phyloP scores from a whole-genome alignment of 2,113 vertebrate genomes.

The Callospermophilus lateralis region DNA sequence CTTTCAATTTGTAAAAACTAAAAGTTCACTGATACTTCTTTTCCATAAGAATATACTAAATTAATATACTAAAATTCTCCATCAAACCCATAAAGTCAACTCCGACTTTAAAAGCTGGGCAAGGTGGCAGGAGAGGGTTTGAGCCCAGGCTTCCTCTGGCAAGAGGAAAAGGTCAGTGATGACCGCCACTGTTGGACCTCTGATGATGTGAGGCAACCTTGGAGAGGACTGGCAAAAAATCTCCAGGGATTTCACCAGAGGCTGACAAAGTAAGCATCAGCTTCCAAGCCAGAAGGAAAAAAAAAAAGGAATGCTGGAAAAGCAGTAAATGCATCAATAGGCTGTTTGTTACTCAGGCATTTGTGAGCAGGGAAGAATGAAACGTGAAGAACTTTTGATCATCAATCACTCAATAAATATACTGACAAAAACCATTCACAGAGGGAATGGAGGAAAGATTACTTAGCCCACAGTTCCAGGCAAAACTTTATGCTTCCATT shows the following conservation, averaged over 20 bases:
- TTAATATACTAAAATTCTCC: constrained; percentile 10
- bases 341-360: background rate
- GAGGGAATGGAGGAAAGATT: background rate
- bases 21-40: constrained; percentile 9
- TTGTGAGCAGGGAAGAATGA: background rate
- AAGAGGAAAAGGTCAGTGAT: background rate
- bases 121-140: background rate
- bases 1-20: background rate
- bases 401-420: background rate
- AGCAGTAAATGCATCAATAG: background rate
- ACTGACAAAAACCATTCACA: background rate
- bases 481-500: background rate
- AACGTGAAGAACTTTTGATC: background rate
- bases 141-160: background rate
- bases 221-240: background rate
- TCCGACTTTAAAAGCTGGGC: background rate
- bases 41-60: background rate
- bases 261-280: background rate
- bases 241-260: background rate
- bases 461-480: background rate
- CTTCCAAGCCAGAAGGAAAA: background rate
- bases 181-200: background rate
- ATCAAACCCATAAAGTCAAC: background rate
- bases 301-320: background rate
- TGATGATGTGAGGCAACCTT: background rate